phyloP scores from a whole-genome alignment of 2,113 vertebrate species.

The Monarcha castaneiventris region DNA sequence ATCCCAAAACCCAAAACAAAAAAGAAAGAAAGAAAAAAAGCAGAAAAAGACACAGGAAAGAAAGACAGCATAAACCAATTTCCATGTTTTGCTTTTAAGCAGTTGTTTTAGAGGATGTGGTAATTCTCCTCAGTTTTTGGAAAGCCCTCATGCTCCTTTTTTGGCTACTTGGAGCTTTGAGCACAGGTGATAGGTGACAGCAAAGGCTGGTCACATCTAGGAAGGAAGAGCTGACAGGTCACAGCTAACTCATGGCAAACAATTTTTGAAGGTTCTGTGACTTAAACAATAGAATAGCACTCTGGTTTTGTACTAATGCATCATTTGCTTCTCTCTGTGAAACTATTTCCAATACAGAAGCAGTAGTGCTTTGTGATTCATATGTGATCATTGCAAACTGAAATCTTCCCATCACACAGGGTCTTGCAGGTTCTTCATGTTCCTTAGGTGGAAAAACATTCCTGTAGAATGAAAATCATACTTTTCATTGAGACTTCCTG shows the following conservation, averaged over 20 bases:
- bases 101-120: neutral
- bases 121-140: neutral
- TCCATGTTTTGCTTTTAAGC: neutral
- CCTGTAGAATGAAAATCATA: neutral
- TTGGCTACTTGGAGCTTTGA: neutral
- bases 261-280: neutral
- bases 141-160: neutral
- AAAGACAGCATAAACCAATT: neutral
- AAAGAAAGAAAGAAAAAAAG: neutral
- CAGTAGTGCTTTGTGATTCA: neutral
- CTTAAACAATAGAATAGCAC: neutral
- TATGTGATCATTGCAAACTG: neutral
- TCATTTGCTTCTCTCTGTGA: neutral
- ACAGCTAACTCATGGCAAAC: neutral
- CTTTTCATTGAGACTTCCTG: neutral
- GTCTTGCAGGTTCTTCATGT: neutral
- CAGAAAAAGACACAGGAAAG: neutral
- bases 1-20: neutral
- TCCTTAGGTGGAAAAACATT: neutral
- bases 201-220: neutral
- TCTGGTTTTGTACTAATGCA: neutral
- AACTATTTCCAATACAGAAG: neutral
- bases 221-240: neutral
- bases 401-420: neutral
- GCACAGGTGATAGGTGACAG: neutral